These are phyloP conservation scores for Acrossocheilus fasciatus DNA, from an alignment of 2,797 vertebrate species.

Conservation along the genomic window DNA sequence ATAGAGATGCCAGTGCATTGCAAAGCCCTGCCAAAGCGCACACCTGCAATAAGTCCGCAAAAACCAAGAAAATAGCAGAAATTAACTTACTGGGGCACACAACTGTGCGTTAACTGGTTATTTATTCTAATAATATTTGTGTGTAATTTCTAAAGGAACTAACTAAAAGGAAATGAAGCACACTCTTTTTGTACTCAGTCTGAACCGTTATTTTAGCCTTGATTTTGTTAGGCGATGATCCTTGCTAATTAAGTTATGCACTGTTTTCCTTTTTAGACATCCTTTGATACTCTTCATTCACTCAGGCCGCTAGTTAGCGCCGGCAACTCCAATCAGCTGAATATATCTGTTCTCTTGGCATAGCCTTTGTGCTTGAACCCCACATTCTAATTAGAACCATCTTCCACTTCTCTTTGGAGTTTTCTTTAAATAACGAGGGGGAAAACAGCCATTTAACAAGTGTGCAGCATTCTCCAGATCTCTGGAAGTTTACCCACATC, in stretches of 20 bases:
- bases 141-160: background rate
- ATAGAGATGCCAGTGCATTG: slow-evolving; percentile 44
- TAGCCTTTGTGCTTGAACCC: slow-evolving; percentile 77
- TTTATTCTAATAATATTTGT: background rate
- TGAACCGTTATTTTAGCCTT: slow-evolving; percentile 45
- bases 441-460: slow-evolving; percentile 80
- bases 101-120: background rate
- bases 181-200: background rate
- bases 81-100: background rate
- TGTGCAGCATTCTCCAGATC: slow-evolving; percentile 77
- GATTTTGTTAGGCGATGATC: slow-evolving; percentile 49
- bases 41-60: background rate
- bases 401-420: slow-evolving; percentile 72
- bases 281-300: slow-evolving; percentile 64
- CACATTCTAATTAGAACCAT: slow-evolving; percentile 80
- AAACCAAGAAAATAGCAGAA: background rate
- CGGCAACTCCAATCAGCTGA: slow-evolving; percentile 62
- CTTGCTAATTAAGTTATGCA: slow-evolving; percentile 62
- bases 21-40: background rate
- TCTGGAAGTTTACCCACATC: slow-evolving; percentile 85
- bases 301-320: slow-evolving; percentile 70
- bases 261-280: slow-evolving; percentile 45
- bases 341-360: slow-evolving; percentile 63
- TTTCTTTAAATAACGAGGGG: slow-evolving; percentile 70
- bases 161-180: slow-evolving; percentile 10